Evolutionary conservation across 2,888 invertebrate species (phyloP).

Genomic region (Gastracanthus pulcherrimus): DNA sequence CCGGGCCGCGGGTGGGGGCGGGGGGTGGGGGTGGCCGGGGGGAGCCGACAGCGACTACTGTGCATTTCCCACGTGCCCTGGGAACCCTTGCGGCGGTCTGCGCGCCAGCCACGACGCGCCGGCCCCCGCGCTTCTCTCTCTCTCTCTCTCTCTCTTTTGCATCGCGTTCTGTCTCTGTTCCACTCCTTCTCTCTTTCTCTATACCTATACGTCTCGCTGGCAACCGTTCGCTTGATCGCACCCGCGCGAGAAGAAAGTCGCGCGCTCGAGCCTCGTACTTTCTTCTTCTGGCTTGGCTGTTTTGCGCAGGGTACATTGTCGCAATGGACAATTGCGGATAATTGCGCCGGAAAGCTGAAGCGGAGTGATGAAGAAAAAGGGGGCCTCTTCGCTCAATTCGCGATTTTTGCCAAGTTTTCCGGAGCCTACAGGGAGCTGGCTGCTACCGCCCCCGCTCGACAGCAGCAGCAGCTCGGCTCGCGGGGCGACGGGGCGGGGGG

Average conservation of each 20-base stretch:
- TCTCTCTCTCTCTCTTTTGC: conserved; percentile 3
- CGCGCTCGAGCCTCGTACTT: no score
- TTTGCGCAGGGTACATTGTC: background rate
- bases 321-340: conserved; percentile 46
- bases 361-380: background rate
- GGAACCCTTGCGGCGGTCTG: conserved; percentile 76
- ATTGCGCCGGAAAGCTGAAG: conserved; percentile 8
- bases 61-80: conserved; percentile 83
- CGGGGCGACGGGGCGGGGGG: conserved; percentile 55
- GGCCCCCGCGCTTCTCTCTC: conserved; percentile 59
- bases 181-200: background rate
- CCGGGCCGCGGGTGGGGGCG: background rate
- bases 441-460: conserved; percentile 73
- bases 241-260: conserved; percentile 38
- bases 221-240: background rate
- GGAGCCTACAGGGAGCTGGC: no score
- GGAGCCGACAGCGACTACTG: conserved; percentile 78
- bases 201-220: background rate
- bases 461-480: background rate
- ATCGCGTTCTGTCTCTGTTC: background rate
- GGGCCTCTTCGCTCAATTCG: no score
- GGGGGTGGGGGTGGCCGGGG: conserved; percentile 46
- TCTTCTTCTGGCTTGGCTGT: background rate
- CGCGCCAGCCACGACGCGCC: conserved; percentile 34
- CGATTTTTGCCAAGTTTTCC: conserved; percentile 59